Conservation (phyloP, 2,797 vertebrate genomes). For the Spinus olivaceus region DNA sequence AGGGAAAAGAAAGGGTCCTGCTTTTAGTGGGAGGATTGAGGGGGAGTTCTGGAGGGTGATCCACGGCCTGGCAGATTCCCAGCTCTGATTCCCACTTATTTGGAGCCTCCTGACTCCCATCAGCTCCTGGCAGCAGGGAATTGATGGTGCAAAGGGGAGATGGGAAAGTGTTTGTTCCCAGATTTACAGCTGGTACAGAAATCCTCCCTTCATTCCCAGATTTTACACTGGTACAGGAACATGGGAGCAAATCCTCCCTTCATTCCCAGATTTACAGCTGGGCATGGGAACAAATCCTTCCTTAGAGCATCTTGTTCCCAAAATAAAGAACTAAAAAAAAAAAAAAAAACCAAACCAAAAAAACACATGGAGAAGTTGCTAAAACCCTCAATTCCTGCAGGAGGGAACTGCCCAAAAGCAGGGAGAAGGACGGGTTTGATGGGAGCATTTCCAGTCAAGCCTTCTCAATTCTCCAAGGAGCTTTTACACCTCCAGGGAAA, state of each 20-base stretch:
- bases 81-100: background rate
- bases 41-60: background rate
- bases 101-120: background rate
- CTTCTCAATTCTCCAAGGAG: background rate
- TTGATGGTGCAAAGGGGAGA: background rate
- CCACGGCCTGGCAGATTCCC: background rate
- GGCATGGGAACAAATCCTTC: background rate
- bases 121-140: background rate
- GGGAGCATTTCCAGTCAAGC: background rate
- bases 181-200: background rate
- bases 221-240: background rate
- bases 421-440: background rate
- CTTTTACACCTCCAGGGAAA: background rate
- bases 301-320: background rate
- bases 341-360: background rate
- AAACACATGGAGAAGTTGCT: background rate
- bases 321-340: background rate
- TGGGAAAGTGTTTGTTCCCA: accelerated
- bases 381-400: background rate
- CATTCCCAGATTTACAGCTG: background rate
- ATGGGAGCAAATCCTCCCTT: background rate
- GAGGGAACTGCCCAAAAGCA: background rate
- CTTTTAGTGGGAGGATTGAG: background rate
- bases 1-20: background rate
- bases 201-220: background rate